Conservation (phyloP, 2,888 invertebrate species). For the Torymus auratus region DNA sequence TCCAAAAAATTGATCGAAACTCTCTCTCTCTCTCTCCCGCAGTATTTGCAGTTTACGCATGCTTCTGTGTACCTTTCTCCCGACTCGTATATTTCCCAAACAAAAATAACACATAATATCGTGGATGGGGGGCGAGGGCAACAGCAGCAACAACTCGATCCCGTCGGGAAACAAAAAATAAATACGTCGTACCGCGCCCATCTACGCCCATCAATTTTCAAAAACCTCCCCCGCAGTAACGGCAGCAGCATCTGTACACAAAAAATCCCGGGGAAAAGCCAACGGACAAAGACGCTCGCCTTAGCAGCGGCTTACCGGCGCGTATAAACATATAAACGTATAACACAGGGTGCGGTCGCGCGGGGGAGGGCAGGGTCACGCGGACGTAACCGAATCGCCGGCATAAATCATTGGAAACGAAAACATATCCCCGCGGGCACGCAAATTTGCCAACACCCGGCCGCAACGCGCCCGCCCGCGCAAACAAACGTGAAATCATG, state of each 20-base stretch:
- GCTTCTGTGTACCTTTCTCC: constrained; percentile 20
- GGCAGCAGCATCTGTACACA: too few species aligned
- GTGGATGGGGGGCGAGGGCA: background rate
- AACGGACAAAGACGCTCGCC: too few species aligned
- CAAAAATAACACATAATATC: constrained; percentile 27
- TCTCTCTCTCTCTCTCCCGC: background rate
- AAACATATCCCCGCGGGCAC: constrained; percentile 76
- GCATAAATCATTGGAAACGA: constrained; percentile 77
- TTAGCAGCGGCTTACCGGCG: too few species aligned
- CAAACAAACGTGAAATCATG: constrained; percentile 76
- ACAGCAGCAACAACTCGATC: too few species aligned
- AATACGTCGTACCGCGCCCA: background rate
- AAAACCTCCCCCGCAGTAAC: background rate
- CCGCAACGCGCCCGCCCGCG: constrained; percentile 73
- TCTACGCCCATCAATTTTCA: constrained; percentile 1
- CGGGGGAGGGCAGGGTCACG: background rate
- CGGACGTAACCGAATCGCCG: constrained; percentile 70
- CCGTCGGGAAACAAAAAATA: constrained; percentile 10
- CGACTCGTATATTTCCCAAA: constrained; percentile 23
- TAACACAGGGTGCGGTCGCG: background rate
- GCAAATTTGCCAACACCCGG: constrained; percentile 76
- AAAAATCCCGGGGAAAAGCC: background rate
- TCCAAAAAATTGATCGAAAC: constrained; percentile 39
- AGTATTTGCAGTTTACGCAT: constrained; percentile 27
- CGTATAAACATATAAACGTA: too few species aligned